Evolutionary conservation across 1,140 invertebrate species (phyloP).

Genomic region (Andrena cerasifolii): DNA sequence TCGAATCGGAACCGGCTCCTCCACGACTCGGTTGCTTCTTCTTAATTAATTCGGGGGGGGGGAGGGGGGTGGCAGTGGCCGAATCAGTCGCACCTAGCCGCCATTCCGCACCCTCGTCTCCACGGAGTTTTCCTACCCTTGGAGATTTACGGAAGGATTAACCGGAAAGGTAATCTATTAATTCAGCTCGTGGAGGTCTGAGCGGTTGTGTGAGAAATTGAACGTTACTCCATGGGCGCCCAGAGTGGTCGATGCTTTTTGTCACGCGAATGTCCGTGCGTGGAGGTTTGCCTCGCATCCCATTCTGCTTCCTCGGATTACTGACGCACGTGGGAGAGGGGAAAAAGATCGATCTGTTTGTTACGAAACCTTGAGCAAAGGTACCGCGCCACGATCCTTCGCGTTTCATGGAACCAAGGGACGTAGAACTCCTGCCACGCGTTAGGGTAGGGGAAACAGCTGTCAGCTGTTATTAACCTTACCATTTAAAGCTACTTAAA

Average conservation of each 20-base stretch:
- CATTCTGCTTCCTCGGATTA: too few species aligned
- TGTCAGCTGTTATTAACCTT: too few species aligned
- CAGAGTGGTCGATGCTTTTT: background rate
- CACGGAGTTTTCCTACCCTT: background rate
- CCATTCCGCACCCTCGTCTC: slow-evolving; percentile 19
- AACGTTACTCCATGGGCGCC: background rate
- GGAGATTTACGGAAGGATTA: slow-evolving; percentile 37
- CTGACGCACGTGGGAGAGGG: too few species aligned
- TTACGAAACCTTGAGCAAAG: too few species aligned
- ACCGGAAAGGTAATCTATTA: slow-evolving; percentile 30
- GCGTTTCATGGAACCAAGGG: too few species aligned
- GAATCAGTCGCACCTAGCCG: slow-evolving; percentile 28
- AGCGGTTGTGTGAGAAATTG: background rate
- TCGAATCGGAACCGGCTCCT: background rate
- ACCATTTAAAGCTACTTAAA: too few species aligned
- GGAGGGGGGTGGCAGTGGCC: background rate
- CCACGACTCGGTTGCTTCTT: slow-evolving; percentile 32
- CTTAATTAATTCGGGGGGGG: slow-evolving; percentile 53
- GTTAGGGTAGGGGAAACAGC: too few species aligned
- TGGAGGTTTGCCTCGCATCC: too few species aligned
- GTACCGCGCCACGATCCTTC: too few species aligned
- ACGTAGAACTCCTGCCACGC: too few species aligned
- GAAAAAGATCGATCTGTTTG: too few species aligned
- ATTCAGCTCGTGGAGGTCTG: background rate
- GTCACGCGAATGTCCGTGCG: background rate